Conservation (phyloP, 2,888 invertebrate genomes). For the Clostera curtula region DNA sequence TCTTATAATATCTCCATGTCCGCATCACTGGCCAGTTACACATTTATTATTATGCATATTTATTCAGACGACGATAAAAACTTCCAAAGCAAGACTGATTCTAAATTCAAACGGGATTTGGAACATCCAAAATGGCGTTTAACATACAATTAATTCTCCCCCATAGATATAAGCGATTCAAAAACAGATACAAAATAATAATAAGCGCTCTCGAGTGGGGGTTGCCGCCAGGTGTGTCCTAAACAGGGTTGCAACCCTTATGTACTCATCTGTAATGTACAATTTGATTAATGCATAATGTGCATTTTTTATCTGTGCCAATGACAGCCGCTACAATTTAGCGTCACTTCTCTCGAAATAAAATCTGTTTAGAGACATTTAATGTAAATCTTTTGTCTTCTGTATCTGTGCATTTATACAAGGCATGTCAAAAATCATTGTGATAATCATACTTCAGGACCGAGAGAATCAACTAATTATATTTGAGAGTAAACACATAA, state of each 20-base stretch:
- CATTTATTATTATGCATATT: background rate
- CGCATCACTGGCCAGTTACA: too few species aligned
- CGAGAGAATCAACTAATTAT: too few species aligned
- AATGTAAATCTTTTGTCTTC: too few species aligned
- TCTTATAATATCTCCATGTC: too few species aligned
- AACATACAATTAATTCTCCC: conserved; percentile 68
- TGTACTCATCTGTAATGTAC: conserved; percentile 35
- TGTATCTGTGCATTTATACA: too few species aligned
- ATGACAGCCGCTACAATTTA: conserved; percentile 11
- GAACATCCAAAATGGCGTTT: conserved; percentile 67
- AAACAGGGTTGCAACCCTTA: conserved; percentile 57
- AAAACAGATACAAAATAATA: conserved; percentile 74
- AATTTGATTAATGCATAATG: conserved; percentile 49
- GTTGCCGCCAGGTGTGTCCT: conserved; percentile 56
- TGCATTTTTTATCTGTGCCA: conserved; percentile 22
- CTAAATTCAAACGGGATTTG: conserved; percentile 45
- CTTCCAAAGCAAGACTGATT: conserved; percentile 6
- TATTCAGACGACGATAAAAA: background rate
- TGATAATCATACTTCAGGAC: too few species aligned
- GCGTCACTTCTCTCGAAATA: background rate
- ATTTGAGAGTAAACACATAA: too few species aligned
- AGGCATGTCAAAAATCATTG: too few species aligned
- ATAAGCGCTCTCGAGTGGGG: conserved; percentile 58
- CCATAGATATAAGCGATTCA: conserved; percentile 61
- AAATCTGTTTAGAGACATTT: conserved; percentile 3